Evolutionary conservation across 1,140 invertebrate genomes (phyloP).

Genomic region (Polyergus mexicanus): DNA sequence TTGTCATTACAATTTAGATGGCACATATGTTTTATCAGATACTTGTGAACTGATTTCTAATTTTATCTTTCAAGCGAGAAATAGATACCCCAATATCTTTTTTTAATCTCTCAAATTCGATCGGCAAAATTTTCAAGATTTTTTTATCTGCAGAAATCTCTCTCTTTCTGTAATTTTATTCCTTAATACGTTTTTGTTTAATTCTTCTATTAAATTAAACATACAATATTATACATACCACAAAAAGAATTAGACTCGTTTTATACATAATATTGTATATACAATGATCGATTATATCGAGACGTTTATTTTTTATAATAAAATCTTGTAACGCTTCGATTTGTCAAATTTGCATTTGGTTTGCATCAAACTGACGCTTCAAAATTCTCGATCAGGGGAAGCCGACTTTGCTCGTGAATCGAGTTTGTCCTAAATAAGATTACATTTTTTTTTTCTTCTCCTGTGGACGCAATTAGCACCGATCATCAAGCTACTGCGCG

Average conservation of each 20-base stretch:
- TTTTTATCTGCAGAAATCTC: not conserved
- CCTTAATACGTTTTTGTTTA: not conserved
- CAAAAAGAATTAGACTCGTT: not conserved
- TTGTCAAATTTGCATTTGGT: not conserved
- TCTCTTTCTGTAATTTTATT: not conserved
- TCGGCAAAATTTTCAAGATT: not conserved
- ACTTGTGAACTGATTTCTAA: not conserved
- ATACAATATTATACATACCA: not conserved
- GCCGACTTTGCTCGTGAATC: slow-evolving; percentile 2
- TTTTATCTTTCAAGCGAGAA: slow-evolving; percentile 2
- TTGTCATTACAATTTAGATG: not conserved
- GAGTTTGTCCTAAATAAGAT: slow-evolving; percentile 27
- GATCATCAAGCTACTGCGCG: slow-evolving; percentile 15
- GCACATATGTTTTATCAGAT: not conserved
- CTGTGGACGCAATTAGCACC: slow-evolving; percentile 26
- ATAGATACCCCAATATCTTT: not conserved
- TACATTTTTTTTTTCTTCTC: slow-evolving; percentile 48
- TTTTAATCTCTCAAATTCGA: not conserved
- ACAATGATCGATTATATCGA: not conserved
- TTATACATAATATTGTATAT: not conserved
- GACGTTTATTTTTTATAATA: not conserved
- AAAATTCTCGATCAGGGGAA: slow-evolving; percentile 10
- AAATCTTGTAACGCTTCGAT: not conserved
- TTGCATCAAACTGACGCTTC: not conserved
- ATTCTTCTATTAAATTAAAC: slow-evolving; percentile 9